These are phyloP conservation scores for Cairina moschata DNA, from an alignment of 2,113 vertebrate species.

Conservation along the genomic window DNA sequence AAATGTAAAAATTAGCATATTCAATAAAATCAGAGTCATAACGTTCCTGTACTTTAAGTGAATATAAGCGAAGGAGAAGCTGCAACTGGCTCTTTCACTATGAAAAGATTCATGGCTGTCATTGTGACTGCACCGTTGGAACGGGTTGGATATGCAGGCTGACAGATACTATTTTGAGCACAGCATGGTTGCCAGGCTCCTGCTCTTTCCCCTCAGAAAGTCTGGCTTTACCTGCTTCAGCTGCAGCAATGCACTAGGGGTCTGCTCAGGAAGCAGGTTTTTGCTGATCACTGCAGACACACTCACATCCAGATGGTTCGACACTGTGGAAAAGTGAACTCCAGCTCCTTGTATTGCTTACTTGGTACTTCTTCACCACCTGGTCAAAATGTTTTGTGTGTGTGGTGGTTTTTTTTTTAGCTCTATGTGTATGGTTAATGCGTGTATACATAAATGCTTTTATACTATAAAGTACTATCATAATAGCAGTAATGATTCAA, in stretches of 20 bases:
- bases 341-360: background rate
- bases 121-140: background rate
- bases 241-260: background rate
- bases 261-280: background rate
- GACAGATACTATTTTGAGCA: background rate
- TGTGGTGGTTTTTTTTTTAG: too few relatives aligned
- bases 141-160: background rate
- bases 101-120: background rate
- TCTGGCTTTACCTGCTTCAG: background rate
- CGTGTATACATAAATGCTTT: background rate
- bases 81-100: background rate
- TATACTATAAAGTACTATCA: background rate
- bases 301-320: background rate
- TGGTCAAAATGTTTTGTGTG: background rate
- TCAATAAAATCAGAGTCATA: background rate
- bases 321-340: background rate
- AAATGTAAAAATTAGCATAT: background rate
- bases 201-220: background rate
- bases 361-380: background rate
- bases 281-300: background rate
- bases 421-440: background rate
- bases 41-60: background rate
- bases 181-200: background rate
- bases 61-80: background rate
- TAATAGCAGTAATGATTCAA: background rate